Percentiles rank a stretch among this genome's conserved stretches.
These are phyloP conservation scores for Enteromius anoplus DNA, from an alignment of 2,797 vertebrate species.

Conservation along the genomic window DNA sequence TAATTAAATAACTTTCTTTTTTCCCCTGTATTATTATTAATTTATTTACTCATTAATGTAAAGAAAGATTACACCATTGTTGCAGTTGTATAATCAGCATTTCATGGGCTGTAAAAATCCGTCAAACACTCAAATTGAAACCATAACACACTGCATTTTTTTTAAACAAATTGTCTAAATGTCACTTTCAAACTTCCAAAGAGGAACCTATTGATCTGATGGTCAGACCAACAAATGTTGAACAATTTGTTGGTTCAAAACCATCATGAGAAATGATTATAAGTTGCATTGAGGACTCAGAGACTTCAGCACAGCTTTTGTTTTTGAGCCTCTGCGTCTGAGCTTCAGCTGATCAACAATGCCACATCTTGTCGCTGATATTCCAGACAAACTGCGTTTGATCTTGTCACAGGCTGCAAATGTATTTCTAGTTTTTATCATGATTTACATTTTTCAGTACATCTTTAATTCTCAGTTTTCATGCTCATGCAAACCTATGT, in stretches of 20 bases:
- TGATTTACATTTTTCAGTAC: slow-evolving; percentile 19
- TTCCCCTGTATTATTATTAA: not conserved
- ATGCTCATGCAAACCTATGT: not conserved
- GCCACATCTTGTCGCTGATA: not conserved
- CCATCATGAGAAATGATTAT: not conserved
- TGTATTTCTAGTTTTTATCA: not conserved
- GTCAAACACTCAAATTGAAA: not conserved
- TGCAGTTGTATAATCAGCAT: not conserved
- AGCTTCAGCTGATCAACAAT: slow-evolving; percentile 6
- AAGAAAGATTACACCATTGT: not conserved
- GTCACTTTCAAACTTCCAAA: not conserved
- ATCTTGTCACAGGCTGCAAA: not conserved
- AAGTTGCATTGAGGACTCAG: not conserved
- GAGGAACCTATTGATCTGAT: not conserved
- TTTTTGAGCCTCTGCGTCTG: not conserved
- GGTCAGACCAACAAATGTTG: not conserved
- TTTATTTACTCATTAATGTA: not conserved
- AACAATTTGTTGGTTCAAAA: not conserved
- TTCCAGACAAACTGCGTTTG: not conserved
- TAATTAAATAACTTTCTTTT: not conserved
- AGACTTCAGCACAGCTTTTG: not conserved
- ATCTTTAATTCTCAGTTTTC: slow-evolving; percentile 25
- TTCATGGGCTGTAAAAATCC: not conserved
- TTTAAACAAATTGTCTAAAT: not conserved
- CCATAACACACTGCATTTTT: not conserved